A percentile compares a stretch with the other conserved stretches of the same genome.
Conservation (phyloP, 2,888 invertebrate species). For the Pteria penguin region DNA sequence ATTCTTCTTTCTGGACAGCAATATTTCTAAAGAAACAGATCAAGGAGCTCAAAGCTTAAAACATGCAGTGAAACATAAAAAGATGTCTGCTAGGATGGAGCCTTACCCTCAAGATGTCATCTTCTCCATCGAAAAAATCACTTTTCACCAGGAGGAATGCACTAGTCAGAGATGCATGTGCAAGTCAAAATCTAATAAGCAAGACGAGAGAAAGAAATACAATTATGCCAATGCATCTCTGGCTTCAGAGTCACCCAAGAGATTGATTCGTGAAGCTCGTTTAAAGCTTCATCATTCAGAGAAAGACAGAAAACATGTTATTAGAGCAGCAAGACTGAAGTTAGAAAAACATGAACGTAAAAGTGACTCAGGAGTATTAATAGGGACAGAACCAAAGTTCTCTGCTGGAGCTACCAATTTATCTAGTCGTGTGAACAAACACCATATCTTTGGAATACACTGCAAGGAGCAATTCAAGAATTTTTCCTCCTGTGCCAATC, state of each 20-base stretch:
- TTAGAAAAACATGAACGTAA: constrained; percentile 57
- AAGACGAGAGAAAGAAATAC: constrained; percentile 50
- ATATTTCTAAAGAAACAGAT: no score
- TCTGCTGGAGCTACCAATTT: background rate
- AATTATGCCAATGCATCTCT: constrained; percentile 57
- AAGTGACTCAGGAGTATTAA: constrained; percentile 35
- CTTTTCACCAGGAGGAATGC: constrained; percentile 61
- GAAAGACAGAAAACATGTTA: constrained; percentile 69
- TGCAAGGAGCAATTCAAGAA: constrained; percentile 9
- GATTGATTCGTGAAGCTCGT: constrained; percentile 64
- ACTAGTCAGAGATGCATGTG: constrained; percentile 59
- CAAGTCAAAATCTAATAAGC: constrained; percentile 46
- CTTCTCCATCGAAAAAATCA: constrained; percentile 63
- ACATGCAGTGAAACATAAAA: constrained; percentile 4
- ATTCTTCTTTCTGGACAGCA: no score
- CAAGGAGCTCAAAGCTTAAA: no score
- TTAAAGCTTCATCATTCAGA: constrained; percentile 69
- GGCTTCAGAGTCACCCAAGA: constrained; percentile 48
- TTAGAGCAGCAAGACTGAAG: constrained; percentile 68
- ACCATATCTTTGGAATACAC: constrained; percentile 18
- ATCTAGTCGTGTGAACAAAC: background rate
- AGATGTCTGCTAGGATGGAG: constrained; percentile 45
- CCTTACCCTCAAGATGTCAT: constrained; percentile 64
- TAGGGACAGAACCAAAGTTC: background rate
- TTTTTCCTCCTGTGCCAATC: constrained; percentile 3